phyloP scores from a whole-genome alignment of 2,888 invertebrate species.

The Subacronicta megacephala region DNA sequence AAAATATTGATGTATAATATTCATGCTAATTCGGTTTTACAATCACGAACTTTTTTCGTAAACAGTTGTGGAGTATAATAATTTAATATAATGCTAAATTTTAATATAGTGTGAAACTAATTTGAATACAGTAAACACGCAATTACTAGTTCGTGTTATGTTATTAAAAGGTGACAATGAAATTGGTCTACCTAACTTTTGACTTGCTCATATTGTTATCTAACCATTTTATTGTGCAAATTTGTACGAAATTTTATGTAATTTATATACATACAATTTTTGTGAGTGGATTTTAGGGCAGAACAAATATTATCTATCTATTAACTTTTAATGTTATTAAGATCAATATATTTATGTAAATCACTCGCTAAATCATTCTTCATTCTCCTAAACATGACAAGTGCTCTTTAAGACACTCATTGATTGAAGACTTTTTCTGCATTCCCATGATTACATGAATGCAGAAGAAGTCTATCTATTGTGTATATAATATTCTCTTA shows the following conservation, averaged over 20 bases:
- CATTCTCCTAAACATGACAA: too few relatives aligned
- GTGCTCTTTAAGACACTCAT: too few relatives aligned
- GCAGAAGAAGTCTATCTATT: too few relatives aligned
- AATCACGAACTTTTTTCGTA: constrained; percentile 33
- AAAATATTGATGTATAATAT: constrained; percentile 49
- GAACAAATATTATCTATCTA: too few relatives aligned
- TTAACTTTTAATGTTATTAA: too few relatives aligned
- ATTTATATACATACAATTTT: neutral
- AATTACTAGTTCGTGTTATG: constrained; percentile 21
- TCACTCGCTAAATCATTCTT: too few relatives aligned
- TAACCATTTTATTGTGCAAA: constrained; percentile 9
- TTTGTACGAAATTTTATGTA: neutral
- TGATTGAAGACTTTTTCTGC: too few relatives aligned
- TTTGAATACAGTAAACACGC: constrained; percentile 36
- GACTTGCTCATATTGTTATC: constrained; percentile 7
- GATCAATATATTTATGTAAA: too few relatives aligned
- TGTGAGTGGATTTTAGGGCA: too few relatives aligned
- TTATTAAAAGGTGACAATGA: constrained; percentile 20
- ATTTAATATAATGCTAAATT: constrained; percentile 27
- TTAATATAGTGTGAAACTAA: constrained; percentile 18
- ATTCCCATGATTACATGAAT: too few relatives aligned
- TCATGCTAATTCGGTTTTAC: constrained; percentile 33
- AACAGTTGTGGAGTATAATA: constrained; percentile 17
- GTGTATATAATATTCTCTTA: too few relatives aligned
- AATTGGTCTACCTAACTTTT: constrained; percentile 13